Conservation (phyloP, 2,797 vertebrate genomes). For the Aphelocoma californica region DNA sequence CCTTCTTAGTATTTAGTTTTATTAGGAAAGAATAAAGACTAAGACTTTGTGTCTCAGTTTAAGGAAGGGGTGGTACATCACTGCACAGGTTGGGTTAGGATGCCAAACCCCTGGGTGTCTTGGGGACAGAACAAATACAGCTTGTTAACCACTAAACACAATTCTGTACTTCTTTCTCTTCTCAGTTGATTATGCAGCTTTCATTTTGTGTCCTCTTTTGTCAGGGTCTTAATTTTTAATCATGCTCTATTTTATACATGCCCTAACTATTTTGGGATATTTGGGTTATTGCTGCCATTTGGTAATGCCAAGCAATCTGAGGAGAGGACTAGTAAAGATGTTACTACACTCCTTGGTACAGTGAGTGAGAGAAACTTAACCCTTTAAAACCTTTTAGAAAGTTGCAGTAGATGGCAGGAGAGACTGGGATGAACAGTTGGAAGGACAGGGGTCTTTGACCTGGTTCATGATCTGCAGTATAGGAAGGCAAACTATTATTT, state of each 20-base stretch:
- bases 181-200: neutral
- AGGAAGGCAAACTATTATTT: neutral
- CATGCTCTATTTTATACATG: neutral
- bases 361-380: neutral
- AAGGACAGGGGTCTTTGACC: neutral
- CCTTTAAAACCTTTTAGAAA: neutral
- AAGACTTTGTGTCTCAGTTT: neutral
- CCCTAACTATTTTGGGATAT: neutral
- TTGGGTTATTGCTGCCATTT: neutral
- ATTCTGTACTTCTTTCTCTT: neutral
- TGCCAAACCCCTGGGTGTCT: neutral
- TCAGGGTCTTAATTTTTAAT: neutral
- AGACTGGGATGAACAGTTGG: neutral
- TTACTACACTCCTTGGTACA: neutral
- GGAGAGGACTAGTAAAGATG: neutral
- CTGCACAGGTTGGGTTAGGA: neutral
- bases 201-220: neutral
- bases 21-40: neutral
- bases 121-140: neutral
- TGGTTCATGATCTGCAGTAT: neutral
- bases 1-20: neutral
- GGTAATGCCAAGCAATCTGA: neutral
- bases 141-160: neutral
- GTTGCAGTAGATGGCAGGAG: neutral
- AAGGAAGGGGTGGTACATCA: neutral